Evolutionary conservation across 2,113 vertebrate genomes (phyloP).

Genomic region (Megaceryle torquata): DNA sequence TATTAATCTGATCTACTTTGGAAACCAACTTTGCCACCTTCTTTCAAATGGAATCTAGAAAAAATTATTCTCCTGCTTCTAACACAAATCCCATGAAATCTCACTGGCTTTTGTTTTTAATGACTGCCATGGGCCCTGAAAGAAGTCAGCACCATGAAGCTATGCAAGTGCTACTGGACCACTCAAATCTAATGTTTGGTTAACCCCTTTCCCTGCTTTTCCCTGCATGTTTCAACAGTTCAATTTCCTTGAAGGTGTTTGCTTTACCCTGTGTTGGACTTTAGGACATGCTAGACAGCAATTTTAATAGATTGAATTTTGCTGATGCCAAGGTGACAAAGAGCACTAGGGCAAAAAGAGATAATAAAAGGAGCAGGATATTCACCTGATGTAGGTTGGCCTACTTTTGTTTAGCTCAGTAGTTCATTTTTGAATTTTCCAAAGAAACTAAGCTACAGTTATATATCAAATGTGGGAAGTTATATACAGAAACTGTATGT

Average conservation of each 20-base stretch:
- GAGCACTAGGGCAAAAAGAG: neutral
- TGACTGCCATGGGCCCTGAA: neutral
- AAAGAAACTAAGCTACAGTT: neutral
- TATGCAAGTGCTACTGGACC: neutral
- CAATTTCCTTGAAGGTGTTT: neutral
- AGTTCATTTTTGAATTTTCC: neutral
- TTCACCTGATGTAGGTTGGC: neutral
- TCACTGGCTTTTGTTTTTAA: neutral
- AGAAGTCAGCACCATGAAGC: neutral
- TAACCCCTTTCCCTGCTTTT: neutral
- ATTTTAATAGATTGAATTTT: neutral
- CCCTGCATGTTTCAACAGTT: neutral
- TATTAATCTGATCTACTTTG: neutral
- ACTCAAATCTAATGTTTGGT: neutral
- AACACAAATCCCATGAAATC: neutral
- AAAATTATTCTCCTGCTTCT: neutral
- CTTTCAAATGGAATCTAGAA: neutral
- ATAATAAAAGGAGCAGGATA: neutral
- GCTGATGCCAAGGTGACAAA: neutral
- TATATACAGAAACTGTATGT: neutral
- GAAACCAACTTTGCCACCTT: neutral
- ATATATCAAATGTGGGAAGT: neutral
- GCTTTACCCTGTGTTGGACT: neutral
- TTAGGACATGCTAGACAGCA: neutral
- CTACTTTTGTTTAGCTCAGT: neutral